phyloP scores from a whole-genome alignment of 2,797 vertebrate genomes.

The Periophthalmus magnuspinnatus region DNA sequence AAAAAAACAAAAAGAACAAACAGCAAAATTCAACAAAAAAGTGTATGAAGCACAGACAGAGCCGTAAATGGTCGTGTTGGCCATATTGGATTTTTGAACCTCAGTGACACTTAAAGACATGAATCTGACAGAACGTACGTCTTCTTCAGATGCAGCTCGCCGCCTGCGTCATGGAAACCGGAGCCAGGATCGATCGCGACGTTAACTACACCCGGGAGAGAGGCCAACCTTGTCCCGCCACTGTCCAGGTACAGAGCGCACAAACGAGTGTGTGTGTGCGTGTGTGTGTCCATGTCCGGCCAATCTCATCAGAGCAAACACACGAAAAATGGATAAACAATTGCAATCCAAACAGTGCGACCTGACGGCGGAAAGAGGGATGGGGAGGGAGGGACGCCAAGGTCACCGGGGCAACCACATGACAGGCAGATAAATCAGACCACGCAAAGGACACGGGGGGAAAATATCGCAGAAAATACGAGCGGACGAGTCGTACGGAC shows the following conservation, averaged over 20 bases:
- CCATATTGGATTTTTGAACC: constrained; percentile 20
- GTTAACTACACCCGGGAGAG: constrained; percentile 73
- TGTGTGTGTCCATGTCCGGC: constrained; percentile 38
- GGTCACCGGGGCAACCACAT: constrained; percentile 50
- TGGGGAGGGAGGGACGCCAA: constrained; percentile 23
- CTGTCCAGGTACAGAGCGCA: constrained; percentile 56
- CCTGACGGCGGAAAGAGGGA: constrained; percentile 38
- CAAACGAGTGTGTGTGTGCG: constrained; percentile 20
- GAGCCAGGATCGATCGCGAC: constrained; percentile 70
- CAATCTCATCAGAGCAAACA: constrained; percentile 74
- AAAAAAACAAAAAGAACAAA: no score
- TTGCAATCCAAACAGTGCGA: constrained; percentile 69
- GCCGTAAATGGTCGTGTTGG: constrained; percentile 31
- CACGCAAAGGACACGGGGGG: constrained; percentile 9
- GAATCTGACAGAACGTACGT: constrained; percentile 49
- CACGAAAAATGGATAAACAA: constrained; percentile 75
- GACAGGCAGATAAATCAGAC: constrained; percentile 11
- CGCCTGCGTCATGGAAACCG: constrained; percentile 71
- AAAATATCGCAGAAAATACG: constrained; percentile 33
- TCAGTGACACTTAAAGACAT: constrained; percentile 37
- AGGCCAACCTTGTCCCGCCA: constrained; percentile 64
- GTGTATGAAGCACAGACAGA: neutral
- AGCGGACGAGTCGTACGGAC: constrained; percentile 47
- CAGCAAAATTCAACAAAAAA: no score
- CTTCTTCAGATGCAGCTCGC: constrained; percentile 40